Percentiles rank a stretch among this genome's conserved stretches.
phyloP scores from a whole-genome alignment of 2,797 vertebrate species.

The Craterocephalus amniculus region DNA sequence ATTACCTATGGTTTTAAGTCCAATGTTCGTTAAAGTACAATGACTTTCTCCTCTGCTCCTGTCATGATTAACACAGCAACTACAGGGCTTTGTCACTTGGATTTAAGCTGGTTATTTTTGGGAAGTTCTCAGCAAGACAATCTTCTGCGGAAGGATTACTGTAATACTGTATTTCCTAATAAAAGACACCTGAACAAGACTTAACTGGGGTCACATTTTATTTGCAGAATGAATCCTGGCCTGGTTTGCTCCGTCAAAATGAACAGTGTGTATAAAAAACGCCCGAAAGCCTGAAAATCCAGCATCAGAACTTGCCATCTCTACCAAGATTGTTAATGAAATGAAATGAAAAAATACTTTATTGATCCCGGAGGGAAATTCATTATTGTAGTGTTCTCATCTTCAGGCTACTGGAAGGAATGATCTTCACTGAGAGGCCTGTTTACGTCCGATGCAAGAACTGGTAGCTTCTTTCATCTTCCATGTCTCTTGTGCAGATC shows the following conservation, averaged over 20 bases:
- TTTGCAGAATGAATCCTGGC: not conserved
- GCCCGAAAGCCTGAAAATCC: not conserved
- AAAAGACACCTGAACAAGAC: conserved; percentile 4
- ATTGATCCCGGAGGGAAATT: no score
- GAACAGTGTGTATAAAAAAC: not conserved
- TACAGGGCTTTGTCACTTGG: not conserved
- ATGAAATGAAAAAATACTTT: no score
- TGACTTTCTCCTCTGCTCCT: not conserved
- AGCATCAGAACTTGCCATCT: not conserved
- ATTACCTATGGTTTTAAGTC: not conserved
- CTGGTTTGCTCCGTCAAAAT: not conserved
- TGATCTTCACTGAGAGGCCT: no score
- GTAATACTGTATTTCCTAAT: not conserved
- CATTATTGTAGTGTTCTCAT: no score
- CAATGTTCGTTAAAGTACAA: not conserved
- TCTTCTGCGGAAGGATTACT: conserved; percentile 3
- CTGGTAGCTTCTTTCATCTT: no score
- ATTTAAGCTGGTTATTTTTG: conserved; percentile 10
- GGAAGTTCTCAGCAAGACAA: not conserved
- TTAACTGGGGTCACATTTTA: conserved; percentile 5
- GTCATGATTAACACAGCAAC: not conserved
- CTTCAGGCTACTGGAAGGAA: no score
- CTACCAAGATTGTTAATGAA: not conserved
- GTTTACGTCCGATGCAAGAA: no score
- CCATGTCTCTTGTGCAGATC: no score